phyloP scores from a whole-genome alignment of 2,113 vertebrate genomes.

The Anseranas semipalmata region DNA sequence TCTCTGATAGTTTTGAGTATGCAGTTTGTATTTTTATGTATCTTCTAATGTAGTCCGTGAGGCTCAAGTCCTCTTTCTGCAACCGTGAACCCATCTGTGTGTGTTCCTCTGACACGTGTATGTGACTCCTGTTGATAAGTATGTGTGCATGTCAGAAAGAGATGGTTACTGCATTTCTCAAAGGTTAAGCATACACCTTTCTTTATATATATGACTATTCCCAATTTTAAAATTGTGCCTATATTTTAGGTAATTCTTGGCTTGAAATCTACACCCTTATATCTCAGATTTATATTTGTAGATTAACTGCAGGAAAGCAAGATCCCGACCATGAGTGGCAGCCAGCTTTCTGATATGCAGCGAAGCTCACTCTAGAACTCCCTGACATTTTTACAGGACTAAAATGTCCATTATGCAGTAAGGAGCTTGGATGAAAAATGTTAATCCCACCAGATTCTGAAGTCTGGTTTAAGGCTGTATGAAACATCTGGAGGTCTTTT shows the following conservation, averaged over 20 bases:
- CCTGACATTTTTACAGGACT: background rate
- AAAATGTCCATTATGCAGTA: background rate
- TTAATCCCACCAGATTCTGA: background rate
- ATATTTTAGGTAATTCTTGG: background rate
- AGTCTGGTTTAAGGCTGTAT: background rate
- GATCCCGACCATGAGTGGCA: background rate
- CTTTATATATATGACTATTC: background rate
- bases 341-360: background rate
- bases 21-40: background rate
- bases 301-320: background rate
- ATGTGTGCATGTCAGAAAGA: background rate
- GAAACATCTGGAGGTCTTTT: background rate
- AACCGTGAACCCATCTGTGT: background rate
- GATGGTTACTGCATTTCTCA: background rate
- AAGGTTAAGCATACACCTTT: background rate
- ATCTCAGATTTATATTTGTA: conserved; percentile 17
- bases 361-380: background rate
- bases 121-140: background rate
- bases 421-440: background rate
- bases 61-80: background rate
- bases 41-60: background rate
- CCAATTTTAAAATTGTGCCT: background rate
- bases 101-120: background rate
- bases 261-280: background rate
- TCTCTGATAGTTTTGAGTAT: background rate